Conservation (phyloP, 2,797 vertebrate genomes). For the Bradypodion ventrale region DNA sequence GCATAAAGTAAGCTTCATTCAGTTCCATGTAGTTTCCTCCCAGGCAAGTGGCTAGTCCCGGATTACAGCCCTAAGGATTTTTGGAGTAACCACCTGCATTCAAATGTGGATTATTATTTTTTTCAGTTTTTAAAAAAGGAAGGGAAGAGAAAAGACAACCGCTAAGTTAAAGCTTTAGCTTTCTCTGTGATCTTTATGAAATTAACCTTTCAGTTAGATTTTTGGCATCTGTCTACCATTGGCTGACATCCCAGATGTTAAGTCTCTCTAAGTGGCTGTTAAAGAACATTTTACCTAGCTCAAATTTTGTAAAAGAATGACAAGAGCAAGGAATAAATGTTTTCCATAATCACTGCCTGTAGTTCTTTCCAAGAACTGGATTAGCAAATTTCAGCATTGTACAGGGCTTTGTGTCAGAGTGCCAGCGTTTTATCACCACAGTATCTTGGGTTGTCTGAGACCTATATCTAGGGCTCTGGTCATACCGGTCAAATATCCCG, state of each 20-base stretch:
- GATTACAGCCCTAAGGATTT: background rate
- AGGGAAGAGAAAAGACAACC: background rate
- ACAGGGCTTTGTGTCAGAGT: slow-evolving; percentile 33
- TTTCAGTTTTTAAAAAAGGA: slow-evolving; percentile 36
- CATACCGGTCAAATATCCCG: too few species aligned
- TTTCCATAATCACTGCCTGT: slow-evolving; percentile 65
- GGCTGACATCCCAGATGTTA: slow-evolving; percentile 65
- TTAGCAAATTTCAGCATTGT: slow-evolving; percentile 50
- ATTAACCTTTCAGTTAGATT: slow-evolving; percentile 61
- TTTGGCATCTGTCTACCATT: slow-evolving; percentile 63
- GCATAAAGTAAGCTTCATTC: background rate
- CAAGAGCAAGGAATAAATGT: slow-evolving; percentile 59
- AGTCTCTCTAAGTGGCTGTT: slow-evolving; percentile 72
- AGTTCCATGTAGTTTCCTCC: background rate
- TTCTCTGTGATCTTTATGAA: slow-evolving; percentile 51
- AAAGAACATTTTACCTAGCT: slow-evolving; percentile 62
- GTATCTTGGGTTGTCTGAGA: background rate
- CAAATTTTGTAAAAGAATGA: slow-evolving; percentile 63
- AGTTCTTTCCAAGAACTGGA: slow-evolving; percentile 62
- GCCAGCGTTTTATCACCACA: background rate
- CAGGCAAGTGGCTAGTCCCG: background rate
- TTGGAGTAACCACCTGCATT: slow-evolving; percentile 40
- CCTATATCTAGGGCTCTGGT: background rate
- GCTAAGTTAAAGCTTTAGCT: slow-evolving; percentile 44
- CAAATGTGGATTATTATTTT: slow-evolving; percentile 40